A percentile compares a stretch with the other conserved stretches of the same genome.
phyloP scores from a whole-genome alignment of 2,113 vertebrate species.

The Sprattus sprattus region DNA sequence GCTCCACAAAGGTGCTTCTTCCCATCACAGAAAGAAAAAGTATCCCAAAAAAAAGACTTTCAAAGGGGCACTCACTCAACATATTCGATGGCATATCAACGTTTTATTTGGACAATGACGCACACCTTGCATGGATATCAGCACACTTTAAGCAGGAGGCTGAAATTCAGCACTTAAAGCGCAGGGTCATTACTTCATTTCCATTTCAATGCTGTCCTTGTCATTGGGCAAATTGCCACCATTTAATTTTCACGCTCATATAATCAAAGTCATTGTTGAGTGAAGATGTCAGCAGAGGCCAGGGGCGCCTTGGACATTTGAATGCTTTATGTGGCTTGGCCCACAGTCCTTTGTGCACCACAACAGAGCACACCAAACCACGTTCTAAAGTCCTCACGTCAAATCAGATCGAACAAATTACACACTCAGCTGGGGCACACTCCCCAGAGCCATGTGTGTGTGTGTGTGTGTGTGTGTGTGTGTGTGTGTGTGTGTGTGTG shows the following conservation, averaged over 20 bases:
- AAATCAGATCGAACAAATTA: no score
- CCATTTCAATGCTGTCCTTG: neutral
- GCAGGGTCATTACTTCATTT: neutral
- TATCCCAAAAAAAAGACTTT: neutral
- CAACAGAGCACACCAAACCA: neutral
- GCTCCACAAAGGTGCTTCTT: neutral
- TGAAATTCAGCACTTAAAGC: neutral
- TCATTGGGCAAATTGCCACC: neutral
- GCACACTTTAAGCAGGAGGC: neutral
- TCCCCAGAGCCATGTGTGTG: no score
- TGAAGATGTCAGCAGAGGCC: neutral
- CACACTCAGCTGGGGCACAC: no score
- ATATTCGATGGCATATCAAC: neutral
- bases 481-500: no score
- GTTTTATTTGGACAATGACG: no score
- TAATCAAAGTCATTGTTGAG: neutral
- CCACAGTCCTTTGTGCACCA: neutral
- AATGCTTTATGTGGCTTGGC: neutral
- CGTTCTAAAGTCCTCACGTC: no score
- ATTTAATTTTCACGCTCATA: neutral
- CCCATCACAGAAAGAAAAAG: neutral
- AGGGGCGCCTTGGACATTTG: neutral
- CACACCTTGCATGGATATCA: neutral
- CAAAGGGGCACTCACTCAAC: neutral
- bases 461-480: no score